Evolutionary conservation across 2,113 vertebrate species (phyloP), one percentile per base, ranked within the genome.

Genomic region (Zingel zingel): DNA sequence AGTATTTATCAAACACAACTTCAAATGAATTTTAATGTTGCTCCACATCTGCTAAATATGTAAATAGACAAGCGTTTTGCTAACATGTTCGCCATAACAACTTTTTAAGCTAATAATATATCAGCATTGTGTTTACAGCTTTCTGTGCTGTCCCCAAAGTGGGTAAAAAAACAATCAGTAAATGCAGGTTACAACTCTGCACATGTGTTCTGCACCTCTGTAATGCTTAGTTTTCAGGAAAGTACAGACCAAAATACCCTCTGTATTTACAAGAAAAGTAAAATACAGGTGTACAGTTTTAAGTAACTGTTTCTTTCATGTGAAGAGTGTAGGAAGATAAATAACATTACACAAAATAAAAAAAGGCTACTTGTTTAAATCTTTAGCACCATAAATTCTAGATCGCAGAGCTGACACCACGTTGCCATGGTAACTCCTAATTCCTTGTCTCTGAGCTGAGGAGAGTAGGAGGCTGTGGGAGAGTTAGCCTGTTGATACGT

Each of bases 401-500:
- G 23, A 48, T 74, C 51, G 9, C 21, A 54, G 11, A 87, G 16
- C 10, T 19, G 48, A 79, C 25, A 43, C 11, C 59, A 23, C 4
- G 16, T 77, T 62, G 47, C 67, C 59, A 25, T 69, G n/a, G 53
- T 53, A 59, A 81, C 53, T 19, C 36, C 27, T 70, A 18, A 65
- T 74, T 68, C 58, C 68, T 53, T 9, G 16, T 66, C 65, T 82
- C 70, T 64, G 51, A 43, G 58, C 61, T 65, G 43, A 71, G 56
- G 19, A 57, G 51, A 73, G 79, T 9, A 14, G 59, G 67, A 87
- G 61, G 19, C 83, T 88, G 85, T 90, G 86, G 88, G 91, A 90
- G 85, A 89, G 75, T 88, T 76, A 54, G 50, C 51, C 68, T 83
- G 69, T 77, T 85, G 89, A 91, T 89, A 88, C 79, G 68, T 87